These are phyloP conservation scores for Spilogale gracilis DNA, from an alignment of 2,113 vertebrate genomes.

Conservation along the genomic window DNA sequence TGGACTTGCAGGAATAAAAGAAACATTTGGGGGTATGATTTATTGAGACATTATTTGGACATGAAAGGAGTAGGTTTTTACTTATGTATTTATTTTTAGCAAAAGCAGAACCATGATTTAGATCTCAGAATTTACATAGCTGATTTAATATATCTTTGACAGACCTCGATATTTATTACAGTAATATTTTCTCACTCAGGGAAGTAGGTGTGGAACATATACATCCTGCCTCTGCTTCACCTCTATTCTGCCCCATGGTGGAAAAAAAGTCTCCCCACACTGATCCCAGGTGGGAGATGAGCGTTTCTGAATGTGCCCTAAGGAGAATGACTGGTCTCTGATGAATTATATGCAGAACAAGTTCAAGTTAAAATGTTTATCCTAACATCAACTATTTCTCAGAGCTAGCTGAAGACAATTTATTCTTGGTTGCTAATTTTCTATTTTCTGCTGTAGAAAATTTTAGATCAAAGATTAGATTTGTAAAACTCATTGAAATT, in stretches of 20 bases:
- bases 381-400: not conserved
- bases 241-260: not conserved
- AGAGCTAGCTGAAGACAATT: conserved; percentile 8
- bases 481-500: conserved; percentile 8
- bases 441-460: not conserved
- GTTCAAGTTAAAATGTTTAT: conserved; percentile 32
- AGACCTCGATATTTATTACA: not conserved
- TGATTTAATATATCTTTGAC: not conserved
- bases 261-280: not conserved
- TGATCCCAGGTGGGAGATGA: not conserved
- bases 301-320: not conserved
- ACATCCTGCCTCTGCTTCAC: not conserved
- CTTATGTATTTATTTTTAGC: conserved; percentile 43
- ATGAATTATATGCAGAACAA: not conserved
- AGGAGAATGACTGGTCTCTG: not conserved
- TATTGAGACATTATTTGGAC: conserved; percentile 35
- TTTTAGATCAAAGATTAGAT: not conserved
- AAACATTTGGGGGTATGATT: conserved; percentile 9
- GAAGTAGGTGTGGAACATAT: not conserved
- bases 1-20: not conserved
- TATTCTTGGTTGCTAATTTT: not conserved
- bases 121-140: not conserved
- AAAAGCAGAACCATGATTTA: conserved; percentile 38
- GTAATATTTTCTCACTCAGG: not conserved
- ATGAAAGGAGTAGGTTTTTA: conserved; percentile 37